Conservation (phyloP, 2,888 invertebrate species). For the Lissonota sp. region DNA sequence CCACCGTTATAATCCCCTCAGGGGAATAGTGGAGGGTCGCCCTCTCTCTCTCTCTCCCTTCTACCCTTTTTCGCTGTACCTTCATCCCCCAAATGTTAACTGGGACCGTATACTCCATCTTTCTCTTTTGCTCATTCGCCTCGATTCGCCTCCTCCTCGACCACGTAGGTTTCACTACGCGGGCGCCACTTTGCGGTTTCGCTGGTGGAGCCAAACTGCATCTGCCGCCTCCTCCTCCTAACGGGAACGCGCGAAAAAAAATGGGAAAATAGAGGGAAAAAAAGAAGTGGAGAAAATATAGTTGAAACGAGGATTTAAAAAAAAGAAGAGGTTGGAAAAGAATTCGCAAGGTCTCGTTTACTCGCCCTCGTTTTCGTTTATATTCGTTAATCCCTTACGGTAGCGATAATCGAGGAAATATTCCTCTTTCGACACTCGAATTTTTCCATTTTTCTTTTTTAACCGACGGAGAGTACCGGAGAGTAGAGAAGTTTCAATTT, state of each 20-base stretch:
- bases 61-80: constrained; percentile 18
- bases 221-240: constrained; percentile 15
- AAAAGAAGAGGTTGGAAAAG: background rate
- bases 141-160: constrained; percentile 24
- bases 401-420: background rate
- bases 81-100: constrained; percentile 59
- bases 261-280: constrained; percentile 16
- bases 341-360: background rate
- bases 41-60: too few relatives aligned
- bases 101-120: constrained; percentile 51
- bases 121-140: constrained; percentile 12
- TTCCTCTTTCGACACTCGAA: background rate
- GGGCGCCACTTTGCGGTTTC: constrained; percentile 56
- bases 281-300: too few relatives aligned
- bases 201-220: constrained; percentile 49
- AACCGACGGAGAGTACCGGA: background rate
- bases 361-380: constrained; percentile 12
- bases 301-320: too few relatives aligned
- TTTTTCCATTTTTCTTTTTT: background rate
- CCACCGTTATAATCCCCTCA: constrained; percentile 38
- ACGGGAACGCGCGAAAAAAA: constrained; percentile 21
- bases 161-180: constrained; percentile 10
- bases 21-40: constrained; percentile 37
- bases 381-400: constrained; percentile 24
- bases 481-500: background rate